These are phyloP conservation scores for Xenopus tropicalis DNA, from an alignment of 2,113 vertebrate genomes.

Conservation along the genomic window UCB_Xtro_10.0 CM004443.2:177157001-177157500, in stretches of 20 bases:
- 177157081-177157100: constrained; percentile 72
- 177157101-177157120: constrained; percentile 78
- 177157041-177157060: constrained; percentile 84
- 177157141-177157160: constrained; percentile 72
- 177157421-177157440: too few species aligned
- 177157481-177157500: neutral
- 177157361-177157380: too few species aligned
- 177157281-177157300: too few species aligned
- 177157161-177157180: constrained; percentile 71
- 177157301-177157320: too few species aligned
- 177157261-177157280: too few species aligned
- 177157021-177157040: neutral
- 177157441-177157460: neutral
- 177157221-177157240: constrained; percentile 52
- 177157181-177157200: constrained; percentile 26
- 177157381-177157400: too few species aligned
- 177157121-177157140: constrained; percentile 65
- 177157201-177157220: constrained; percentile 33
- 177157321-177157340: too few species aligned
- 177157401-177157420: too few species aligned
- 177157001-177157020: too few species aligned
- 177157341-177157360: too few species aligned
- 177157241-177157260: constrained; percentile 11
- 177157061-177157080: constrained; percentile 83
- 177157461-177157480: constrained; percentile 19